Base-by-base conservation (phyloP, 2,888 invertebrate species). In the Polia nebulosa region DNA sequence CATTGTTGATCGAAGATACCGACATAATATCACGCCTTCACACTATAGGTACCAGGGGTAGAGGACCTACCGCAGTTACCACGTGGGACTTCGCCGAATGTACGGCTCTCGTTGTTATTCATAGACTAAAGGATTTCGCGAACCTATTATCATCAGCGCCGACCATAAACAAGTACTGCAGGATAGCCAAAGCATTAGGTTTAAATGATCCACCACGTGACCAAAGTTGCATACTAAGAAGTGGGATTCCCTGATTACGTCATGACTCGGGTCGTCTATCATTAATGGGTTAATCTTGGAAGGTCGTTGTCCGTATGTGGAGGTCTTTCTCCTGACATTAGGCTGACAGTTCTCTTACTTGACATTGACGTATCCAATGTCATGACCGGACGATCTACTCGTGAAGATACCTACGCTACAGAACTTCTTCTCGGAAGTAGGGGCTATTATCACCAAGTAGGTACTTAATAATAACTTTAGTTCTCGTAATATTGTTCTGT, bases 121-220 rank as follows among this genome's bases (percentile, higher is more conserved):
- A 65, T 73, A 70, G 63, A 65, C 51, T 47, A 77, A 53, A 62
- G 53, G 61, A 59, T 75, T 75, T 71, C 39, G 47, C 64, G 84
- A 84, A 81, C 68, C 68, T 59, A 84, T 84, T 81, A 81, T 72
- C 82, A 81, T 74, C 66, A 67, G 60, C 57, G 71, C 57, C 49
- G 55, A 51, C 63, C 47, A 74, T 78, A 67, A 78, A 55, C 66
- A 68, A 55, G 51, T 58, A 57, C 71, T 81, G 81, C 84, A 75
- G 57, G 63, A 60, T 47, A 47, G 81, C 81, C 81, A 81, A 75
- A 66, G 65, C 49, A 34, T 81, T 22, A 47, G 47, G 61, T 45
- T 66, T 65, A 66, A 72, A 73, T 67, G 62, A 32, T 15, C 29
- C 68, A 59, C 29, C 68, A 59, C 75, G 75, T 82, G 74, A 64